A percentile compares a stretch with the other conserved stretches of the same genome.
Conservation (phyloP, 2,888 invertebrate species). For the Cheilosia pagana region DNA sequence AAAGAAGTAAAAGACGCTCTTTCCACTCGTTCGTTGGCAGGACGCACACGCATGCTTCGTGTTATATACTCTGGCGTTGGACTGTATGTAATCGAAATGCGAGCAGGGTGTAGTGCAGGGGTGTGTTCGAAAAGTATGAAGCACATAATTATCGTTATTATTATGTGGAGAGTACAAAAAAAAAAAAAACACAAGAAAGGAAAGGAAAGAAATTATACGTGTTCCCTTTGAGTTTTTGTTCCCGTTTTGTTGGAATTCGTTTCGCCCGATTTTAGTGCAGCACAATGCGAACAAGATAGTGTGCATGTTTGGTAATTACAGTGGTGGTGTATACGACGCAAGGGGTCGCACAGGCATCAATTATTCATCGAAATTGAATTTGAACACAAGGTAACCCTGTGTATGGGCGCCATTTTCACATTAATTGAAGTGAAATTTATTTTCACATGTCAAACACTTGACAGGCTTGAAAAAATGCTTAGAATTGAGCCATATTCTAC, state of each 20-base stretch:
- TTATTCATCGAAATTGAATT: constrained; percentile 42
- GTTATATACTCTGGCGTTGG: constrained; percentile 57
- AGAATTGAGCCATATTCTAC: constrained; percentile 56
- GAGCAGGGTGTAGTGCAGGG: constrained; percentile 58
- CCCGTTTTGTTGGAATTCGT: constrained; percentile 54
- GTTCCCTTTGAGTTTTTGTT: constrained; percentile 39
- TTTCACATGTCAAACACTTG: constrained; percentile 29
- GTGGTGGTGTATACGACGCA: constrained; percentile 36
- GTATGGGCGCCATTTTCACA: constrained; percentile 58
- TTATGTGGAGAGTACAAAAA: not conserved
- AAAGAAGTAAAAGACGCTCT: constrained; percentile 37
- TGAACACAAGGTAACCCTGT: not conserved
- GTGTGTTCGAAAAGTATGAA: constrained; percentile 71
- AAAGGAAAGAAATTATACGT: constrained; percentile 55
- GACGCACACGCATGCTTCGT: constrained; percentile 73
- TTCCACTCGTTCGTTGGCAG: constrained; percentile 69
- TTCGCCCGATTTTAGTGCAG: constrained; percentile 62
- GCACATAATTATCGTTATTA: constrained; percentile 73
- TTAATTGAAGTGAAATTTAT: constrained; percentile 23
- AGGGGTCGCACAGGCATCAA: constrained; percentile 62
- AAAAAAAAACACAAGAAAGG: not conserved
- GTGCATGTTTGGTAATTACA: constrained; percentile 60
- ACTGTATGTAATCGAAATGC: constrained; percentile 54
- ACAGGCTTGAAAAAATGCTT: constrained; percentile 12
- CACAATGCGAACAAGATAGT: constrained; percentile 34